A percentile compares a stretch with the other conserved stretches of the same genome.
Evolutionary conservation across 1,140 invertebrate genomes (phyloP).

Genomic region (Marisa cornuarietis): DNA sequence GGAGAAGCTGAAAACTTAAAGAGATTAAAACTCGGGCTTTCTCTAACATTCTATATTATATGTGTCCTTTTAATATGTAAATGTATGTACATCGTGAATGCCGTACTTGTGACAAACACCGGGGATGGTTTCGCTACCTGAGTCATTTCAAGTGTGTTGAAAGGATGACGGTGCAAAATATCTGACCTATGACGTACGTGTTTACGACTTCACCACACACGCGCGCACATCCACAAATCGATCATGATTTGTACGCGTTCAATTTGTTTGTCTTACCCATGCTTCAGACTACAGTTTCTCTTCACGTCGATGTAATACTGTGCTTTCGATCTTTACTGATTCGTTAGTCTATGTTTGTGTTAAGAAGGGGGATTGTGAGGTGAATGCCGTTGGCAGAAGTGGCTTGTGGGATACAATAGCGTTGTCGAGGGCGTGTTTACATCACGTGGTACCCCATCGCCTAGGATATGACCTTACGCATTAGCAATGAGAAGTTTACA

Average conservation of each 20-base stretch:
- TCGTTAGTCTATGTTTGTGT: constrained; percentile 1
- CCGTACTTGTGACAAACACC: too few species aligned
- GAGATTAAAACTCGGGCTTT: too few species aligned
- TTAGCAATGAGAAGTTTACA: constrained; percentile 11
- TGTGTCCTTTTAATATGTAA: too few species aligned
- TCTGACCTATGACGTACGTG: too few species aligned
- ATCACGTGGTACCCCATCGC: constrained; percentile 17
- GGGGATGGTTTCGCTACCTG: too few species aligned
- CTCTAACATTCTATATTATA: too few species aligned
- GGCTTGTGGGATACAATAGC: background rate
- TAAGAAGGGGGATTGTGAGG: background rate
- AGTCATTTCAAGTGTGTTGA: too few species aligned
- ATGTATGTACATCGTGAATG: too few species aligned
- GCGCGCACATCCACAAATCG: background rate
- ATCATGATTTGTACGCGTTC: background rate
- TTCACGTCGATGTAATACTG: background rate
- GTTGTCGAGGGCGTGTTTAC: constrained; percentile 11
- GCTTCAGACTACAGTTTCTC: background rate
- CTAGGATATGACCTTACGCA: constrained; percentile 23
- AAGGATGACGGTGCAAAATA: too few species aligned
- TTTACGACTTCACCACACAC: too few species aligned
- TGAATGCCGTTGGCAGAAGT: background rate
- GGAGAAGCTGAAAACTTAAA: too few species aligned
- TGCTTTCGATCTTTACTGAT: background rate
- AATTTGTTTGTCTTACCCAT: background rate